Percentiles rank a stretch among this genome's conserved stretches.
Evolutionary conservation across 1,140 invertebrate genomes (phyloP).

Genomic region (Maconellicoccus hirsutus): DNA sequence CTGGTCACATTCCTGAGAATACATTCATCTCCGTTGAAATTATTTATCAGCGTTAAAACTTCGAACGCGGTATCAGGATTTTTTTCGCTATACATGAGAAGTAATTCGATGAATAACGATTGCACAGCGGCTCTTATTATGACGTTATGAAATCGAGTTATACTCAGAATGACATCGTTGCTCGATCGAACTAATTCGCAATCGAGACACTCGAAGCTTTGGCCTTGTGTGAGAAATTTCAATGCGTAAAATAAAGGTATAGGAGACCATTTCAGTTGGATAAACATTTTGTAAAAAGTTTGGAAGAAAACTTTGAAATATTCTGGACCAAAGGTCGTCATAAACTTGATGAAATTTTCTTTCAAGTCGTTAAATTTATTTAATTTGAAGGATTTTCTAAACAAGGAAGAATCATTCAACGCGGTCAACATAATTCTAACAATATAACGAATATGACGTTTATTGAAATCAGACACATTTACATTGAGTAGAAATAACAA

Average conservation of each 20-base stretch:
- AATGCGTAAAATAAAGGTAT: conserved; percentile 25
- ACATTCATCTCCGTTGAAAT: conserved; percentile 29
- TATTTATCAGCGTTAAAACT: conserved; percentile 25
- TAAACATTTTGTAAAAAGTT: conserved; percentile 20
- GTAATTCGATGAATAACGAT: conserved; percentile 26
- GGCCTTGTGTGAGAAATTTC: neutral
- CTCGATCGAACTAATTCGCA: neutral
- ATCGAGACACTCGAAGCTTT: neutral
- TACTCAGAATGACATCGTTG: conserved; percentile 28
- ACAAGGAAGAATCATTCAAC: neutral
- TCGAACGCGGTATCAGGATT: neutral
- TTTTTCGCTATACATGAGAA: conserved; percentile 26
- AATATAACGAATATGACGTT: neutral
- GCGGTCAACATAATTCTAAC: neutral
- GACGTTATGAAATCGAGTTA: conserved; percentile 29
- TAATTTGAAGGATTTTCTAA: neutral
- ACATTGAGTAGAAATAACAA: neutral
- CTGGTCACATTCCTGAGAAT: conserved; percentile 25
- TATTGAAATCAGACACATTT: neutral
- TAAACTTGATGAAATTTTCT: neutral
- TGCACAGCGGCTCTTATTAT: conserved; percentile 32
- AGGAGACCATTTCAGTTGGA: conserved; percentile 24
- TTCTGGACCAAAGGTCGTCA: neutral
- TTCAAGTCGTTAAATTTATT: neutral
- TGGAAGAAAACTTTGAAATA: conserved; percentile 17